Percentiles rank a stretch among this genome's conserved stretches.
Evolutionary conservation across 92 coral and sea anemone species (phyloP).

Genomic region (Palythoa grandiflora): DNA sequence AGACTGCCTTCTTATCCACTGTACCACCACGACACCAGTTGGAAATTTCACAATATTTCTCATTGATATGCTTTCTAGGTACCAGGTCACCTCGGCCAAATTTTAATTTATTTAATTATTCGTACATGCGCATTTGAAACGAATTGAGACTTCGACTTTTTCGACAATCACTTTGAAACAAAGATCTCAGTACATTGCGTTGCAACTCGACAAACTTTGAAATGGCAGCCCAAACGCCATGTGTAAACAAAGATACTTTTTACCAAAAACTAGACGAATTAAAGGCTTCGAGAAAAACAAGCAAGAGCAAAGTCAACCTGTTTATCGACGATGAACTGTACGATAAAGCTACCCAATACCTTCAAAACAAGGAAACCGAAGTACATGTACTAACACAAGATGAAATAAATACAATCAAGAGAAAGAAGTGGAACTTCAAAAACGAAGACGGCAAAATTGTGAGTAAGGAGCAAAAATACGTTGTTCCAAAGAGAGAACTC

Average conservation of each 20-base stretch:
- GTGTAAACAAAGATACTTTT: not conserved
- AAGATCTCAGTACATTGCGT: conserved; percentile 7
- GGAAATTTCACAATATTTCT: not conserved
- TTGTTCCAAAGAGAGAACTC: not conserved
- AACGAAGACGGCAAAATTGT: not conserved
- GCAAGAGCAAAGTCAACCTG: not conserved
- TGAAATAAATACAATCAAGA: not conserved
- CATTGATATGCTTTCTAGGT: not conserved
- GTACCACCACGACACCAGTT: conserved; percentile 13
- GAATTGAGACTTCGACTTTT: not conserved
- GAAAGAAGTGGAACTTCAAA: not conserved
- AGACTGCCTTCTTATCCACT: conserved; percentile 1
- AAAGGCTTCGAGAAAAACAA: not conserved
- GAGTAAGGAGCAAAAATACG: not conserved
- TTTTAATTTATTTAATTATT: not conserved
- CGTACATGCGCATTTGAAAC: not conserved
- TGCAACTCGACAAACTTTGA: conserved; percentile 19
- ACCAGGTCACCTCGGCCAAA: not conserved
- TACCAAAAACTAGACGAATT: not conserved
- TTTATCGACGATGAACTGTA: not conserved
- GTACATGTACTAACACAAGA: not conserved
- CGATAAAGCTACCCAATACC: not conserved
- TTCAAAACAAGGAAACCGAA: not conserved
- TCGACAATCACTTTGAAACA: conserved; percentile 11
- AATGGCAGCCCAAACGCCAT: conserved; percentile 1